Percentiles rank a stretch among this genome's conserved stretches.
Conservation (phyloP, 1,140 invertebrate species). For the Heliconius melpomene region DNA sequence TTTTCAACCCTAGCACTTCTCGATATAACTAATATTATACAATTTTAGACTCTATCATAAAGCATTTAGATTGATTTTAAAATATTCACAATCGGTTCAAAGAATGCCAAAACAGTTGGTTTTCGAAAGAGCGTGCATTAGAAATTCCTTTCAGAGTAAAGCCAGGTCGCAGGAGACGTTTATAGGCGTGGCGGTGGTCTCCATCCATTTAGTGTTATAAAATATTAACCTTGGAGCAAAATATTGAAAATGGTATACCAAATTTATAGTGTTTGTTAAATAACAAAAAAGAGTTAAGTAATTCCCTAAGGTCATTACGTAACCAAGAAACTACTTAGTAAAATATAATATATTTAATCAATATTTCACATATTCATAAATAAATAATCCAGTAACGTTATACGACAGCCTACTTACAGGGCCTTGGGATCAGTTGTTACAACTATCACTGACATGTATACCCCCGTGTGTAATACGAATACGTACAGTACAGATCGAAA, state of each 20-base stretch:
- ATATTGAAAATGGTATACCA: no score
- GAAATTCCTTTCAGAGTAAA: constrained; percentile 9
- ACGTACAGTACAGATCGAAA: not conserved
- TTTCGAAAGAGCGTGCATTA: constrained; percentile 9
- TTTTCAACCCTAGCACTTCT: not conserved
- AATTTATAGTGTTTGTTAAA: no score
- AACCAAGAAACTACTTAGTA: no score
- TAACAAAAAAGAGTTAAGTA: no score
- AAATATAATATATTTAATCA: not conserved
- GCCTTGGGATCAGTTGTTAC: constrained; percentile 9
- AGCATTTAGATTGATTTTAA: not conserved
- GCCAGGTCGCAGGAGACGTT: not conserved
- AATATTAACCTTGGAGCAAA: no score
- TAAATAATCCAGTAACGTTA: not conserved
- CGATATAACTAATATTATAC: not conserved
- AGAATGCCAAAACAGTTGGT: constrained; percentile 12
- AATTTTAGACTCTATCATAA: not conserved
- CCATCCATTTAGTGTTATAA: no score
- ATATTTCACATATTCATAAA: not conserved
- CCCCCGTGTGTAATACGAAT: not conserved
- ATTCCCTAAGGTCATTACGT: no score
- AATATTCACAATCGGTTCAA: not conserved
- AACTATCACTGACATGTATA: constrained; percentile 8
- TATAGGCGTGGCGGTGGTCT: not conserved
- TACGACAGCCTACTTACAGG: not conserved